Evolutionary conservation across 2,888 invertebrate genomes (phyloP).

Genomic region (Rhingia campestris): DNA sequence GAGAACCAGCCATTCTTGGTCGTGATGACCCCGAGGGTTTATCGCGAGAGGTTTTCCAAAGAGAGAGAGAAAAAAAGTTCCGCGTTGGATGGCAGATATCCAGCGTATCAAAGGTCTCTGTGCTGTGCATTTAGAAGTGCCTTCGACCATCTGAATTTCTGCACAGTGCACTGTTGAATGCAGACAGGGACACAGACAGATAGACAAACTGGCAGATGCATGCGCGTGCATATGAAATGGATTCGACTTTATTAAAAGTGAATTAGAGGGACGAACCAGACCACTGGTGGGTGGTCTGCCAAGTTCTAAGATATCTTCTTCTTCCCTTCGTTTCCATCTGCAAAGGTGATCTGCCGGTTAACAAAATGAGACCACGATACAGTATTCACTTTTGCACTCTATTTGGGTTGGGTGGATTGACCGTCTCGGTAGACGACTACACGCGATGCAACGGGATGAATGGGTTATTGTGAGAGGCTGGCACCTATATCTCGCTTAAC

Average conservation of each 20-base stretch:
- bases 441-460: constrained; percentile 41
- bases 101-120: constrained; percentile 8
- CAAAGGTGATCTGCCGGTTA: constrained; percentile 71
- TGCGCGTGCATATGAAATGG: constrained; percentile 70
- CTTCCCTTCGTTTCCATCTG: constrained; percentile 57
- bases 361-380: constrained; percentile 59
- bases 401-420: constrained; percentile 56
- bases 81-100: constrained; percentile 47
- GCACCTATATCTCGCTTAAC: constrained; percentile 60
- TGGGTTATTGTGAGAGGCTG: constrained; percentile 65
- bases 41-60: constrained; percentile 26
- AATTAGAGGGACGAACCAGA: constrained; percentile 65
- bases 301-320: constrained; percentile 64
- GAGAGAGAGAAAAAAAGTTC: constrained; percentile 34
- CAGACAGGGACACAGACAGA: neutral
- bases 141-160: constrained; percentile 48
- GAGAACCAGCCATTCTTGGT: constrained; percentile 38
- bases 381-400: constrained; percentile 46
- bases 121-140: constrained; percentile 12
- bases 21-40: constrained; percentile 70
- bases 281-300: constrained; percentile 69
- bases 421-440: constrained; percentile 28
- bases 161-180: constrained; percentile 13
- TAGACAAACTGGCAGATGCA: constrained; percentile 63
- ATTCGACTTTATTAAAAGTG: constrained; percentile 71